Base-by-base conservation (phyloP, 1,140 invertebrate species). In the Zaprionus taronus region DNA sequence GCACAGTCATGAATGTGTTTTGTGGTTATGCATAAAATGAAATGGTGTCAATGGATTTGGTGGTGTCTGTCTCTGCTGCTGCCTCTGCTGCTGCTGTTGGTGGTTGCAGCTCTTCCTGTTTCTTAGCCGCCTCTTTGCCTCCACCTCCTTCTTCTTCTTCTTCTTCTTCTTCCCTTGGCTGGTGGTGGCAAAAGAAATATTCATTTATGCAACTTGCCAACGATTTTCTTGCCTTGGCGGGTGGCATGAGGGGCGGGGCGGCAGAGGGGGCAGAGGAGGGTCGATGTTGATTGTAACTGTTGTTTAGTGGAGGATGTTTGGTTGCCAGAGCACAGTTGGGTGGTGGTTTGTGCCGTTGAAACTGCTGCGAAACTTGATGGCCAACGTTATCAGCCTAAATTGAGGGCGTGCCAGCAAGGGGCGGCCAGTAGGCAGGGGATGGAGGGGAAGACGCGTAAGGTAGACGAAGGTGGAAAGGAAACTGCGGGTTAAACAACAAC, bases 401-500 rank as follows among this genome's bases (percentile, higher is more conserved):
- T 34, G n/a, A 17, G n/a, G 38, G 38, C 15, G 38, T 41, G 38
- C 15, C 4, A 41, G 38, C 31, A 41, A 6, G 5, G 38, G 38
- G 11, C 14, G 47, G 11, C 2, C 7, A 9, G 47, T n/a, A 15
- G 38, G n/a, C 3, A 9, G 9, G 3, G 24, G 5, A 7, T 20
- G 47, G 11, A 51, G 17, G 17, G 2, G 9, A 2, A 22, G 63
- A 9, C n/a, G 15, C 26, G n/a, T 44, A 36, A 3, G 41, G 6
- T 47, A n/a, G 20, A 51, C 20, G 22, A 24, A 24, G 47, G 47
- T 7, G n/a, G 17, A 9, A 22, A 24, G 47, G 47, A 57, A 72
- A 49, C 74, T 64, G 61, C 67, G 73, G 61, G 73, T 76, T 71
- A 71, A 75, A 56, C 38, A 75, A 38, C 26, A 66, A 66, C 44